Evolutionary conservation across 2,888 invertebrate species (phyloP), one percentile per base, ranked within the genome.

Genomic region (Calameuta filiformis): DNA sequence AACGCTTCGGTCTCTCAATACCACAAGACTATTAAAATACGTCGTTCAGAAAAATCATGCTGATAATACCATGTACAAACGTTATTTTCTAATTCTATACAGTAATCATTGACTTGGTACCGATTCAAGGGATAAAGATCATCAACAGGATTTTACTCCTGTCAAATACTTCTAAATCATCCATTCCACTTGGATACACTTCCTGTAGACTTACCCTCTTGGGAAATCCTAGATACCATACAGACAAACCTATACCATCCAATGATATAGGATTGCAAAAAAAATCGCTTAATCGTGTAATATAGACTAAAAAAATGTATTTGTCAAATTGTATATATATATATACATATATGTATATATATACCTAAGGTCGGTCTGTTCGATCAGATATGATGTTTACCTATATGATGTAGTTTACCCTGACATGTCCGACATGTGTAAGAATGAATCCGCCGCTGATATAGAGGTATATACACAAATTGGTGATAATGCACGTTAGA

Each of bases 391-490:
- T 23, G 1, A 56, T 56, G 56, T 56, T 56, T 56, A 56, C 56
- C 23, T 23, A 56, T 56, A 56, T 23, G 23, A 56, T 56, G 56
- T 56, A 56, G 56, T 56, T 56, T 56, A 56, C 56, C 23, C 56
- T 23, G 40, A 77, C 75, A 75, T 37, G 77, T 33, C 30, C 71
- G 75, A 77, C 75, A 71, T 75, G 77, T 75, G 75, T 75, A 75
- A 77, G 77, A 77, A 76, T 78, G 69, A 76, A 78, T 78, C 71
- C 69, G 76, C 73, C 73, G 68, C 75, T 76, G 75, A 78, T 78
- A 76, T 69, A 76, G 73, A 78, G 73, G 78, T 78, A 73, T 78
- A 76, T 76, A 76, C 78, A 78, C 73, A 76, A 78, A 75, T 78
- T 78, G 76, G 56, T 56, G 78, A 78, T 78, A 74, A 35, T 74